phyloP scores from a whole-genome alignment of 2,888 invertebrate genomes.

The Lordiphosa fenestrarum region DNA sequence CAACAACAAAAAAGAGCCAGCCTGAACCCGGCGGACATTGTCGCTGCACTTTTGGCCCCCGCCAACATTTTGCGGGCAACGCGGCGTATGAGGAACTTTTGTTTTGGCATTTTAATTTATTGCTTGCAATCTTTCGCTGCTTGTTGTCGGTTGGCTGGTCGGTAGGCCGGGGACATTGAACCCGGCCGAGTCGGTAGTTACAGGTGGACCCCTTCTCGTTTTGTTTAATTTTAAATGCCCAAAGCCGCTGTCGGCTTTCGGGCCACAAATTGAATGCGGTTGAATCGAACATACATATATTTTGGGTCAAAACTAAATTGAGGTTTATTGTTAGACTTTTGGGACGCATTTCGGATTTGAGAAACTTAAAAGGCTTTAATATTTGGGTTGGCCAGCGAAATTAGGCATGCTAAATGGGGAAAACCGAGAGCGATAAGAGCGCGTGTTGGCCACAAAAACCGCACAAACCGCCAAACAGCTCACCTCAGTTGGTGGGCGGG shows the following conservation, averaged over 20 bases:
- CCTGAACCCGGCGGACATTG: constrained; percentile 53
- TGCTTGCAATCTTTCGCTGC: constrained; percentile 50
- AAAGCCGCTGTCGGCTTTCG: constrained; percentile 7
- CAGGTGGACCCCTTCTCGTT: constrained; percentile 2
- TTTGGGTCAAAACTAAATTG: constrained; percentile 1
- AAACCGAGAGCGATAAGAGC: constrained; percentile 37
- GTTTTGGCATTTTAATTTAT: constrained; percentile 57
- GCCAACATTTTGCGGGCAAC: constrained; percentile 22
- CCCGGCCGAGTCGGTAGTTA: constrained; percentile 2
- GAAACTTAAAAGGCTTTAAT: constrained; percentile 27
- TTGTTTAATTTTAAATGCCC: constrained; percentile 12
- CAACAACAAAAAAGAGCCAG: neutral
- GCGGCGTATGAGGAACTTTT: constrained; percentile 52
- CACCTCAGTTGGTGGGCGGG: constrained; percentile 29
- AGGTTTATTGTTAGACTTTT: constrained; percentile 4
- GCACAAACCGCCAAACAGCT: constrained; percentile 45
- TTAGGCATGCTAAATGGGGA: constrained; percentile 29
- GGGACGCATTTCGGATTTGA: too few species aligned
- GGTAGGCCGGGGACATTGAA: constrained; percentile 6
- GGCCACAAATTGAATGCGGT: constrained; percentile 8
- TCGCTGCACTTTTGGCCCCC: constrained; percentile 21
- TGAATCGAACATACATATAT: neutral
- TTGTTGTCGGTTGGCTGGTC: constrained; percentile 3
- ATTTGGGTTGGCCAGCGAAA: constrained; percentile 23
- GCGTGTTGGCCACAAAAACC: constrained; percentile 38